Evolutionary conservation across 1,140 invertebrate genomes (phyloP), one percentile per base, ranked within the genome.

Genomic region (Phymorhynchus buccinoides): DNA sequence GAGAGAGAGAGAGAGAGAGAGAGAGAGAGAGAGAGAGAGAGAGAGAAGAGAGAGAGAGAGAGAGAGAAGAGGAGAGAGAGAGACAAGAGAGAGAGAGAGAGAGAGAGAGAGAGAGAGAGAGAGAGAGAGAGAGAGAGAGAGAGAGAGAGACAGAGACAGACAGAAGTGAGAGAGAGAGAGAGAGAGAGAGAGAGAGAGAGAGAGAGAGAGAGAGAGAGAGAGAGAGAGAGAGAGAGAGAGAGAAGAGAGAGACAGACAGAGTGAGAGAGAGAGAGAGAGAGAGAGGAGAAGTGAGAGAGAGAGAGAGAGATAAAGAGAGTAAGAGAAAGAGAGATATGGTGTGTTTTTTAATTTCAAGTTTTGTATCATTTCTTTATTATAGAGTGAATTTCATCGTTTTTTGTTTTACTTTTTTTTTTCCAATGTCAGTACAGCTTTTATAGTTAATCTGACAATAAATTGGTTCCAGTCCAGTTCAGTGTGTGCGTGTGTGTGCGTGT

Each of bases 11-110:
- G 56, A 22, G 56, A 77, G 73, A 77, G n/a, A 77, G 73, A 77
- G 7, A 42, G 41, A 77, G n/a, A 77, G 73, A 77, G 73, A 77
- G 41, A 27, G 41, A 77, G 73, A 77, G 22, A 42, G 41, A 77
- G 73, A 77, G 41, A 62, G 56, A 62, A 27, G 56, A 62, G 56
- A 22, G 56, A 62, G 56, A 62, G 18, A 62, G 56, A 62, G 56
- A 62, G 56, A 62, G 56, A 62, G 56, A 62, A 3, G 18, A 27
- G 27, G 56, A 22, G 56, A 62, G 18, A 62, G 56, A 22, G 56
- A 52, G 48, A 52, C 48, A 52, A 52, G 48, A 52, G 48, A 52
- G 48, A 52, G 48, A 52, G 48, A 52, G 48, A 52, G 48, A 52
- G 0, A 52, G 48, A 52, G 12, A 52, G 48, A 52, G 48, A 52